Evolutionary conservation across 2,797 vertebrate species (phyloP), one percentile per base, ranked within the genome.

Genomic region (Rhinogobio ventralis): DNA sequence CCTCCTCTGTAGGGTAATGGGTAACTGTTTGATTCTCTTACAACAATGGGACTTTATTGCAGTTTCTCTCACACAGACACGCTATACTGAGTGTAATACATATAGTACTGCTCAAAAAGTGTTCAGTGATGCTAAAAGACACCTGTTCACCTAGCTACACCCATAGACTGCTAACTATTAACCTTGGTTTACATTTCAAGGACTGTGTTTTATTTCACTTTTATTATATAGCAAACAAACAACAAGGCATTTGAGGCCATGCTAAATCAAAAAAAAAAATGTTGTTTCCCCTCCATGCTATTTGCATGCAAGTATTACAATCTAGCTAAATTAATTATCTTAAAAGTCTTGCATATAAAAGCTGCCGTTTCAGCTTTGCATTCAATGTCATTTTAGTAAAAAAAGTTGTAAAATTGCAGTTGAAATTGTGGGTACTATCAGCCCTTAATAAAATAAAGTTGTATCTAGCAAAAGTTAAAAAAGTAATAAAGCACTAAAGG

Each of bases 21-120:
- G 87, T 92, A 95, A 94, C 95, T 91, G 93, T 93, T 93, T 68
- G 55, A 91, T 75, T 92, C 92, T 91, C 88, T 89, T 87, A 86
- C 88, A 91, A 90, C 95, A 96, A 96, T 94, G 91, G 92, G 83
- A 91, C 92, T 95, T 94, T 95, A 93, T 95, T 89, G 89, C 89
- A 49, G 30, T 46, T 76, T 45, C 75, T 67, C 79, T 67, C 82
- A 85, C 77, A 83, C 51, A 42, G 39, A 81, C 78, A 42, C 74
- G 60, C 39, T 33, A 28, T 46, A n/a, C 28, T 0, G 45, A 23
- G 45, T 51, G 51, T 10, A 66, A 64, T 49, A 67, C 15, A 28
- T 19, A 33, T 33, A 46, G 39, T 20, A 36, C 30, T 62, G 15
- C 23, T 55, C 53, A 25, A 76, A 53, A 74, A 60, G 13, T 15